Evolutionary conservation across 2,113 vertebrate species (phyloP).

Genomic region (Pandion haliaetus): DNA sequence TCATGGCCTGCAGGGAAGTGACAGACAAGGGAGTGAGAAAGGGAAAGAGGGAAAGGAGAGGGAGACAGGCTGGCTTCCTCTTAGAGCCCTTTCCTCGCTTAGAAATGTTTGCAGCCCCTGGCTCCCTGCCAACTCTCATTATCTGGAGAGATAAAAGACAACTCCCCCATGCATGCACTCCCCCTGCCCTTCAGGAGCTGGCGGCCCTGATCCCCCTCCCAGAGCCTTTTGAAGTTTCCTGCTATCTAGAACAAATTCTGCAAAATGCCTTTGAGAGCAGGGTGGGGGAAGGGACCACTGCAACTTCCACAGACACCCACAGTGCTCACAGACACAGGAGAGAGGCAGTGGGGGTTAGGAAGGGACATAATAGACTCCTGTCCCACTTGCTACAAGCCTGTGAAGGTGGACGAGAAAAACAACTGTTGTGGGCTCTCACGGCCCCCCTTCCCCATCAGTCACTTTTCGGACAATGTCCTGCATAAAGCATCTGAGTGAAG

Average conservation of each 20-base stretch:
- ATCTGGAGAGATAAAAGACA: slow-evolving; percentile 74
- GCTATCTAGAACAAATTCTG: slow-evolving; percentile 70
- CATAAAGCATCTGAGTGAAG: not conserved
- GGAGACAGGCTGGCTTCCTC: not conserved
- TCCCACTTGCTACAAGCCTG: not conserved
- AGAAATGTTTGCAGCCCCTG: slow-evolving; percentile 40
- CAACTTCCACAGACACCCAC: not conserved
- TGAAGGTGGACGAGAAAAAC: not conserved
- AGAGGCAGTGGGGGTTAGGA: not conserved
- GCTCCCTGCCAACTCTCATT: slow-evolving; percentile 67
- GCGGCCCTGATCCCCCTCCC: slow-evolving; percentile 31
- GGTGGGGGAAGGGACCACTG: slow-evolving; percentile 34
- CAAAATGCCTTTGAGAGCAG: slow-evolving; percentile 42
- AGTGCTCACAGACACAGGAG: not conserved
- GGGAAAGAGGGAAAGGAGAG: not conserved
- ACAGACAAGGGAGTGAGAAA: not conserved
- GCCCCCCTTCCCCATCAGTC: not conserved
- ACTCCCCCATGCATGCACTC: slow-evolving; percentile 20
- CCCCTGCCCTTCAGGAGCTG: slow-evolving; percentile 62
- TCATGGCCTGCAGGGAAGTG: not conserved
- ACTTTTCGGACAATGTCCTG: not conserved
- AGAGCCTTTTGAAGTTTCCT: slow-evolving; percentile 70
- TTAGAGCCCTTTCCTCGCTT: slow-evolving; percentile 7
- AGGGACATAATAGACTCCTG: not conserved
- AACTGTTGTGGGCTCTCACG: not conserved